Conservation (phyloP, 1,140 invertebrate genomes). For the Orussus abietinus region DNA sequence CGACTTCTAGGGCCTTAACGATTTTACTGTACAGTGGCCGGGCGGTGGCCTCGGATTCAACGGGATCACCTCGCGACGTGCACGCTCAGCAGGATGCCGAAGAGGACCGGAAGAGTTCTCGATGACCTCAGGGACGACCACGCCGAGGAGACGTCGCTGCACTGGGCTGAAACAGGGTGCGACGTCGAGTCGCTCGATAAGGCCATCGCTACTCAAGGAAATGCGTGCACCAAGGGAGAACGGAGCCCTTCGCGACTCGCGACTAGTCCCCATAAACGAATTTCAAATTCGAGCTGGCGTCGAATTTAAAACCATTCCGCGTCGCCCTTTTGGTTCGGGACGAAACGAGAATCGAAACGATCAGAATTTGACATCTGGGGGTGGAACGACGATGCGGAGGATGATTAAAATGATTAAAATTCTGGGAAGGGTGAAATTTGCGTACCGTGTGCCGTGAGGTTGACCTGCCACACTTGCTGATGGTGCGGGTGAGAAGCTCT, state of each 20-base stretch:
- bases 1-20: too few species aligned
- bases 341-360: too few species aligned
- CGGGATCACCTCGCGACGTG: conserved; percentile 44
- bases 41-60: conserved; percentile 26
- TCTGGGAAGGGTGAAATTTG: conserved; percentile 7
- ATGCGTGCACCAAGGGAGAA: neutral
- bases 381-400: neutral
- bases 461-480: conserved; percentile 46
- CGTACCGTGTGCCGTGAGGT: conserved; percentile 48
- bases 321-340: too few species aligned
- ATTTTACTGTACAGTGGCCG: conserved; percentile 31
- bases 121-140: conserved; percentile 35
- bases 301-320: too few species aligned
- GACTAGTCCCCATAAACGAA: too few species aligned
- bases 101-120: conserved; percentile 20
- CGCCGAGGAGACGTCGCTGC: conserved; percentile 39
- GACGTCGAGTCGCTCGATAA: neutral
- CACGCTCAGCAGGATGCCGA: conserved; percentile 28
- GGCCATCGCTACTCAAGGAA: neutral
- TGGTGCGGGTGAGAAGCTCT: conserved; percentile 37
- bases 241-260: too few species aligned
- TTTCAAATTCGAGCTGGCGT: too few species aligned
- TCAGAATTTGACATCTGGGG: too few species aligned
- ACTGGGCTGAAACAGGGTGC: conserved; percentile 41
- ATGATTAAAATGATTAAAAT: neutral